Evolutionary conservation across 2,888 invertebrate genomes (phyloP).

Genomic region (Macropis europaea): DNA sequence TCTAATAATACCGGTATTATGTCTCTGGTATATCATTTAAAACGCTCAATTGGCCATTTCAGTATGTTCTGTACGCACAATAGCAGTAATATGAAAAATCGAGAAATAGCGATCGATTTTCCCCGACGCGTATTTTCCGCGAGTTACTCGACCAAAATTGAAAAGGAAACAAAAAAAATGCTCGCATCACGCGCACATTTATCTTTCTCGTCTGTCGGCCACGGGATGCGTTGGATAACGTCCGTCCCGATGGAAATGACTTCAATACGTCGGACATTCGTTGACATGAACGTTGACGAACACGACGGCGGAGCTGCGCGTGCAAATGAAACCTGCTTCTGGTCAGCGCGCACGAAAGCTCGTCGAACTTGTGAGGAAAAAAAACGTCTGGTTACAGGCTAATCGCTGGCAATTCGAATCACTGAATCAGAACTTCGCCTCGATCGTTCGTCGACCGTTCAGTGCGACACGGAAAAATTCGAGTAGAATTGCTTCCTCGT

Average conservation of each 20-base stretch:
- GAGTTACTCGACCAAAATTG: not conserved
- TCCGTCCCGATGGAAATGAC: constrained; percentile 18
- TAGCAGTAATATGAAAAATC: too few species aligned
- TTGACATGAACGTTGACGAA: constrained; percentile 19
- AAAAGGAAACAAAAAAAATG: not conserved
- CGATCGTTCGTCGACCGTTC: constrained; percentile 7
- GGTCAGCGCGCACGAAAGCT: not conserved
- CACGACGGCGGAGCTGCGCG: not conserved
- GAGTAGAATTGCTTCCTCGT: constrained; percentile 22
- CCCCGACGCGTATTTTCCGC: not conserved
- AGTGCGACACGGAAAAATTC: constrained; percentile 8
- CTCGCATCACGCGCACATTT: constrained; percentile 10
- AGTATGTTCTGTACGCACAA: too few species aligned
- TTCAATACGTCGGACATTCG: constrained; percentile 27
- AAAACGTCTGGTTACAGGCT: not conserved
- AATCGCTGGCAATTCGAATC: constrained; percentile 42
- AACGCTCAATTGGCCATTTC: too few species aligned
- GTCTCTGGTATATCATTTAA: too few species aligned
- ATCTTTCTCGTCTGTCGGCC: constrained; percentile 33
- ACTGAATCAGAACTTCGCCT: constrained; percentile 33
- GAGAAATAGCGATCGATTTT: constrained; percentile 2
- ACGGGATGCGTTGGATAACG: constrained; percentile 37
- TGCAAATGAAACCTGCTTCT: too few species aligned
- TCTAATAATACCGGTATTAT: too few species aligned
- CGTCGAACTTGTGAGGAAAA: not conserved